Conservation (phyloP, 2,888 invertebrate species). For the Latheticus oryzae region DNA sequence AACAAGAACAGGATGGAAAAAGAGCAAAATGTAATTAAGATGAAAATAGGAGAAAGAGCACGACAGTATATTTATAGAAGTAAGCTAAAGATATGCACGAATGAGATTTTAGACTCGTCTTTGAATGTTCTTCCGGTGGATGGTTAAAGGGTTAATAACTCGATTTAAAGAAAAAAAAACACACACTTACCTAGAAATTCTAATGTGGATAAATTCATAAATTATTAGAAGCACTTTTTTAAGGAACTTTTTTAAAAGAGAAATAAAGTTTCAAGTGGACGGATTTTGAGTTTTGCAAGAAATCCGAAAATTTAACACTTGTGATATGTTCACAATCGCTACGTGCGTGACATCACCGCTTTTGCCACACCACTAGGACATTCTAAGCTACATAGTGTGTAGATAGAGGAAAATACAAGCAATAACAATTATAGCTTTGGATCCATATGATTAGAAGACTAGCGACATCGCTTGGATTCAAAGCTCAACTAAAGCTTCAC, state of each 20-base stretch:
- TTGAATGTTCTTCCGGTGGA: constrained; percentile 23
- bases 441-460: constrained; percentile 29
- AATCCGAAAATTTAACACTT: no score
- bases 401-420: constrained; percentile 6
- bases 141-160: neutral
- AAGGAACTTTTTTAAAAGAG: constrained; percentile 7
- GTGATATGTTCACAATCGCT: constrained; percentile 9
- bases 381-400: constrained; percentile 5
- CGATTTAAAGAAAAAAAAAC: constrained; percentile 1
- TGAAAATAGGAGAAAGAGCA: constrained; percentile 39
- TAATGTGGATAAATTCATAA: no score
- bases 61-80: constrained; percentile 39
- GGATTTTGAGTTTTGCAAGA: constrained; percentile 4
- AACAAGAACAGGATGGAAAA: constrained; percentile 11
- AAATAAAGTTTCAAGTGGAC: constrained; percentile 2
- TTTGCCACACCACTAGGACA: no score
- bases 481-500: no score
- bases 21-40: constrained; percentile 33
- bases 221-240: constrained; percentile 7
- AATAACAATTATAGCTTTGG: constrained; percentile 25
- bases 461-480: no score
- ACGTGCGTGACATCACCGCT: constrained; percentile 5
- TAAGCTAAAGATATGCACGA: constrained; percentile 38
- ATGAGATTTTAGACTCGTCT: constrained; percentile 34
- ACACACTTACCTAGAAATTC: no score